A percentile compares a stretch with the other conserved stretches of the same genome.
These are phyloP conservation scores for Melospiza georgiana DNA, from an alignment of 2,113 vertebrate species.

Conservation along the genomic window DNA sequence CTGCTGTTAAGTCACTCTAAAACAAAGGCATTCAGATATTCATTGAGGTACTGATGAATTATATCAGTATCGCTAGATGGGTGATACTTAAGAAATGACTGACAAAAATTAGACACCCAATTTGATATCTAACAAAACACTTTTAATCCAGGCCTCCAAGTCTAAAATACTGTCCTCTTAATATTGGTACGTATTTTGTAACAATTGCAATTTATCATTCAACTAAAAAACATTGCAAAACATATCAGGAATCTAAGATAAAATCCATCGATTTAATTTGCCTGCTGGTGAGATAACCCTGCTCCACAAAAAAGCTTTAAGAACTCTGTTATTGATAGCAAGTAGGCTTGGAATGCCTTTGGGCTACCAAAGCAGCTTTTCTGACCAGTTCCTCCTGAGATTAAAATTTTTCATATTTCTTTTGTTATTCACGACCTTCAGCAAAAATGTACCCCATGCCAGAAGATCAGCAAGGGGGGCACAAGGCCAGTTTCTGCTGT, in stretches of 20 bases:
- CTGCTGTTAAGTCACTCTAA: conserved; percentile 1
- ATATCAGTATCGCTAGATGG: not conserved
- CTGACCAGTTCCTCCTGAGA: not conserved
- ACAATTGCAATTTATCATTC: not conserved
- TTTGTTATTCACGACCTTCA: not conserved
- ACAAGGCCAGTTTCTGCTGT: not conserved
- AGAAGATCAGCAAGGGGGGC: not conserved
- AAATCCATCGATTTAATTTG: not conserved
- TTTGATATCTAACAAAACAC: not conserved
- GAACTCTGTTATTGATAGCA: not conserved
- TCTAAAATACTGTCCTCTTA: not conserved
- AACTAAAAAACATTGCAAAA: not conserved
- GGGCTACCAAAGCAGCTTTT: not conserved
- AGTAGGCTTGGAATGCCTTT: not conserved
- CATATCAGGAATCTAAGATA: not conserved
- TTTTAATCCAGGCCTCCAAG: not conserved
- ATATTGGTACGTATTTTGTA: not conserved
- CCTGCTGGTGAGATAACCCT: not conserved
- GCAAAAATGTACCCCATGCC: rapidly evolving
- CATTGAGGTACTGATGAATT: not conserved
- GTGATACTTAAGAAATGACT: not conserved
- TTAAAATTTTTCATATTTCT: not conserved
- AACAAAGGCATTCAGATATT: not conserved
- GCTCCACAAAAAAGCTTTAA: not conserved
- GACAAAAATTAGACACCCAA: not conserved